Percentiles rank a stretch among this genome's conserved stretches.
These are phyloP conservation scores for Oedothorax gibbosus DNA, from an alignment of 1,140 invertebrate species.

Conservation along the genomic window DNA sequence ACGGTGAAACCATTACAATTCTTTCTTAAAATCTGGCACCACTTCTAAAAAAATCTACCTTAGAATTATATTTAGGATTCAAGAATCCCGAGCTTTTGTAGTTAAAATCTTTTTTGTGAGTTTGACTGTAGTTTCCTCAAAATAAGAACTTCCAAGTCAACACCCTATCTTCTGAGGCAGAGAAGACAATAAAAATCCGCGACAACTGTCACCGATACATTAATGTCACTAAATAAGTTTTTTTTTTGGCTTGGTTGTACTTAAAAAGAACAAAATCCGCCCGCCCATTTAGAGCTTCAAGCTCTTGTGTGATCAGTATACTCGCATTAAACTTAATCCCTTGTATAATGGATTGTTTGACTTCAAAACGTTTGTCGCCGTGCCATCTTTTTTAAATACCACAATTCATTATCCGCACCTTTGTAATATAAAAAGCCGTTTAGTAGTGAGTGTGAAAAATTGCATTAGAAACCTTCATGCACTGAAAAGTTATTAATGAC, in stretches of 20 bases:
- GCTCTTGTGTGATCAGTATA: constrained; percentile 2
- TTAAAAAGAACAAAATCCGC: constrained; percentile 30
- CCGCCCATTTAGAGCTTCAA: constrained; percentile 23
- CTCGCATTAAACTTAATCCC: constrained; percentile 1
- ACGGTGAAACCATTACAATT: no score
- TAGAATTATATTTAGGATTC: constrained; percentile 31
- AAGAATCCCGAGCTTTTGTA: constrained; percentile 2
- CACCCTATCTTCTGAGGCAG: constrained; percentile 9
- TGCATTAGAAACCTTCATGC: no score
- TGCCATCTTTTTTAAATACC: constrained; percentile 4
- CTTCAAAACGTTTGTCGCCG: constrained; percentile 1
- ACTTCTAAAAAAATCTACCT: constrained; percentile 2
- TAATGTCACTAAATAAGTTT: constrained; percentile 31
- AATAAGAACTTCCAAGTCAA: constrained; percentile 12
- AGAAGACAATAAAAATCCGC: constrained; percentile 12
- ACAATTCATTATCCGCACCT: constrained; percentile 7
- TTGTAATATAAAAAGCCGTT: constrained; percentile 18
- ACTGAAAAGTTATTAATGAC: no score
- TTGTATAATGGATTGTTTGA: constrained; percentile 14
- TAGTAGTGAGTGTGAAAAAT: not conserved
- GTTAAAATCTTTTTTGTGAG: no score
- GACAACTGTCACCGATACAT: constrained; percentile 45
- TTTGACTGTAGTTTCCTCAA: not conserved
- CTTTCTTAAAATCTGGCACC: no score
- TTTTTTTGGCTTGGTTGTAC: not conserved